Evolutionary conservation across 2,888 invertebrate species (phyloP).

Genomic region (Caenorhabditis zanzibari): DNA sequence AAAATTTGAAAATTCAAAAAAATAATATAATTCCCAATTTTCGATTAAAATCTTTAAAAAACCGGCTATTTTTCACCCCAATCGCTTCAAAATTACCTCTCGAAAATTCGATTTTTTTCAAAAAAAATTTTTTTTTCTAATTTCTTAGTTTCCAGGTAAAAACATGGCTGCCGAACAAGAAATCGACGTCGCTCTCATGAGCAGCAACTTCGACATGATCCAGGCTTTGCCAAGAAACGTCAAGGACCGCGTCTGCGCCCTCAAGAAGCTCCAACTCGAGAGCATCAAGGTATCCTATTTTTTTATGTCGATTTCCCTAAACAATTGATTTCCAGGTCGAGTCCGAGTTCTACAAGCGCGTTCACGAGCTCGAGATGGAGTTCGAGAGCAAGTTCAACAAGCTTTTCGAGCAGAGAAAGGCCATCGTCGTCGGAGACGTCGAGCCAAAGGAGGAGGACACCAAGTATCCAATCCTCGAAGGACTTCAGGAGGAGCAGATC

Average conservation of each 20-base stretch:
- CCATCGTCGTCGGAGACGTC: constrained; percentile 87
- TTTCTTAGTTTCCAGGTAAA: constrained; percentile 31
- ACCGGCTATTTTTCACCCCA: no score
- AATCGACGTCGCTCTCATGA: constrained; percentile 14
- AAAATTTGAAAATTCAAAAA: background rate
- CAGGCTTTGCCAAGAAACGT: constrained; percentile 40
- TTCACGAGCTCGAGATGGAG: constrained; percentile 94
- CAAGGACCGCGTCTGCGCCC: constrained; percentile 75
- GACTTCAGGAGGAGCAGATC: constrained; percentile 68
- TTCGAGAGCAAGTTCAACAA: constrained; percentile 91
- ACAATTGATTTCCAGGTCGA: constrained; percentile 88
- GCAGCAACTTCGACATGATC: constrained; percentile 51
- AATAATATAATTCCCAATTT: background rate
- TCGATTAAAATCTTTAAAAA: no score
- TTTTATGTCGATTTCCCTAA: background rate
- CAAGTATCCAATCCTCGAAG: constrained; percentile 89
- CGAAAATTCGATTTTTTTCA: no score
- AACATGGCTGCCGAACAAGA: constrained; percentile 46
- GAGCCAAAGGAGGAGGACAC: constrained; percentile 95
- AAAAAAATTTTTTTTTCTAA: background rate
- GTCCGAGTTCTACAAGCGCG: constrained; percentile 94
- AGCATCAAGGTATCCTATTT: constrained; percentile 68
- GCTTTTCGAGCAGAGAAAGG: constrained; percentile 88
- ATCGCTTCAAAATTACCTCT: no score
- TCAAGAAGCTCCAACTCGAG: constrained; percentile 80